phyloP scores from a whole-genome alignment of 2,113 vertebrate genomes.

The Heteronetta atricapilla region DNA sequence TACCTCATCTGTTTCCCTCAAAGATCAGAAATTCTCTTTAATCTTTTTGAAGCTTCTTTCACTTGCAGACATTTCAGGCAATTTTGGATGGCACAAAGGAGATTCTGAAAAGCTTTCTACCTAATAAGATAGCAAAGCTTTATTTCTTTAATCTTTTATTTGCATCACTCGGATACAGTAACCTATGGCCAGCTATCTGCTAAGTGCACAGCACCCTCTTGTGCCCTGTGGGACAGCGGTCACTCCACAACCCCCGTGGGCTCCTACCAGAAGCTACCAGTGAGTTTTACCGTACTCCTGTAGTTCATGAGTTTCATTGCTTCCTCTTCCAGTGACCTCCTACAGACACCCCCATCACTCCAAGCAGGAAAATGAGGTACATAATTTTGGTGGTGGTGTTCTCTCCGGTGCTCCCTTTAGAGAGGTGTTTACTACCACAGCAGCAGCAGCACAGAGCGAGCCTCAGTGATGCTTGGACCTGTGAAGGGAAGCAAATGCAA shows the following conservation, averaged over 20 bases:
- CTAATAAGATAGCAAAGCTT: background rate
- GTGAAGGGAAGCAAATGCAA: background rate
- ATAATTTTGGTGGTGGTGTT: background rate
- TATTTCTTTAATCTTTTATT: background rate
- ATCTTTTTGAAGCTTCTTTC: background rate
- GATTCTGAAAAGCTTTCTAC: background rate
- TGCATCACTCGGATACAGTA: background rate
- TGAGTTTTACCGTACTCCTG: background rate
- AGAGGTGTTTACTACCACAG: background rate
- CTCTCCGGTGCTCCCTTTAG: background rate
- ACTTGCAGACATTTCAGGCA: background rate
- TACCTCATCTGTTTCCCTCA: background rate
- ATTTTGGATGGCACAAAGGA: background rate
- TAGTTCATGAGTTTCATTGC: background rate
- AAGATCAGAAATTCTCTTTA: background rate
- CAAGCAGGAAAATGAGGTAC: background rate
- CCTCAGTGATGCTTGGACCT: background rate
- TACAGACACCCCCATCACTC: background rate
- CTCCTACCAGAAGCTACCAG: background rate
- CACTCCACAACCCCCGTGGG: background rate
- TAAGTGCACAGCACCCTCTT: constrained; percentile 62
- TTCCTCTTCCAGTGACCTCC: background rate
- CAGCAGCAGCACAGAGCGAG: background rate
- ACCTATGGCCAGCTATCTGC: background rate
- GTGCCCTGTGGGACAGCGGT: background rate